phyloP scores from a whole-genome alignment of 2,113 vertebrate species.

The Rostratula benghalensis region DNA sequence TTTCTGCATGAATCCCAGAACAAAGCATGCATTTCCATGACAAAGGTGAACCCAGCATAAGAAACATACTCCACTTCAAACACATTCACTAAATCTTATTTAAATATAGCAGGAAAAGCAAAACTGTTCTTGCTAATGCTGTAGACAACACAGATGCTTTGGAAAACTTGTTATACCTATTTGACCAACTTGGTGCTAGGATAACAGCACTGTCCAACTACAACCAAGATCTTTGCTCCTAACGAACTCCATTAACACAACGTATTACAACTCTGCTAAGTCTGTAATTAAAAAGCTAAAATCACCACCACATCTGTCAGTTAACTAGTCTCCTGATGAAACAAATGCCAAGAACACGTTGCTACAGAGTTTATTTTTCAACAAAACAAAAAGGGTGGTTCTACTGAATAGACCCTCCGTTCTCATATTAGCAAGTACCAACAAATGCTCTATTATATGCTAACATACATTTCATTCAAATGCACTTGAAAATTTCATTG shows the following conservation, averaged over 20 bases:
- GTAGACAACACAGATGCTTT: not conserved
- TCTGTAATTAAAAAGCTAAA: not conserved
- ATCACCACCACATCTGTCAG: not conserved
- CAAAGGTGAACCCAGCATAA: conserved; percentile 2
- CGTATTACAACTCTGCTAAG: not conserved
- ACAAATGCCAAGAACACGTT: not conserved
- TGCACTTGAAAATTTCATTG: conserved; percentile 21
- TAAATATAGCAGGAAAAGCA: not conserved
- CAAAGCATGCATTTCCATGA: conserved; percentile 46
- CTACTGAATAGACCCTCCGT: not conserved
- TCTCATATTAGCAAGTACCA: conserved; percentile 6
- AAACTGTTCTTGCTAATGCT: not conserved
- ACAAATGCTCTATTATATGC: not conserved
- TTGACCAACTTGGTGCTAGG: not conserved
- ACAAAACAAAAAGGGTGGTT: not conserved
- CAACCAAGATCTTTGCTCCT: not conserved
- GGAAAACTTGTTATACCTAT: conserved; percentile 1
- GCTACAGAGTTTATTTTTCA: conserved; percentile 15
- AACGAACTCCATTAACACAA: not conserved
- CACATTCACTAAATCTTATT: not conserved
- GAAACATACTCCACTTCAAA: not conserved
- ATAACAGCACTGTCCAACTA: not conserved
- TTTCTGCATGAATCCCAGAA: conserved; percentile 11
- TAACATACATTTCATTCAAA: not conserved
- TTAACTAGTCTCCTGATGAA: not conserved